Percentiles rank a stretch among this genome's conserved stretches.
Conservation (phyloP, 1,140 invertebrate genomes). For the Zaprionus ghesquierei region DNA sequence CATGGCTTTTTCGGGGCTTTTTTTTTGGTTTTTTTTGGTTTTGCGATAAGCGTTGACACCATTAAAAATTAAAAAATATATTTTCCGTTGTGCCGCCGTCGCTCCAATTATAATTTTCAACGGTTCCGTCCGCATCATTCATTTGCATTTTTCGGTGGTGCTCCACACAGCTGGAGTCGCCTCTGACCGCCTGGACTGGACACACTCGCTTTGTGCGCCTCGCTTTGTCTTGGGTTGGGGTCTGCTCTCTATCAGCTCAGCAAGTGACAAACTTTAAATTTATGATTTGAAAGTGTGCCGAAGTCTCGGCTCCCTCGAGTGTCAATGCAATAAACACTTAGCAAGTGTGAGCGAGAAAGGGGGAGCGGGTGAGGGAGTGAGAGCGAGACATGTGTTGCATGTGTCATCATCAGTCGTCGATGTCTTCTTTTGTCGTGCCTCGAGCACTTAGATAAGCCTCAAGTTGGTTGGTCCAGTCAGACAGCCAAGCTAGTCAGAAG, state of each 20-base stretch:
- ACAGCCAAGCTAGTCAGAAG: background rate
- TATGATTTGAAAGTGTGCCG: slow-evolving; percentile 78
- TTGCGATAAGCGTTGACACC: slow-evolving; percentile 73
- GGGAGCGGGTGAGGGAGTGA: slow-evolving; percentile 2
- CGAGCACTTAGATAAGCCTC: slow-evolving; percentile 65
- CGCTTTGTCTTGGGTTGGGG: too few relatives aligned
- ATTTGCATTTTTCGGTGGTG: slow-evolving; percentile 69
- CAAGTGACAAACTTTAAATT: slow-evolving; percentile 78
- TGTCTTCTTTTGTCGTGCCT: slow-evolving; percentile 62
- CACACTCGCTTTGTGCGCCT: slow-evolving; percentile 35
- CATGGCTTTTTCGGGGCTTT: slow-evolving; percentile 32
- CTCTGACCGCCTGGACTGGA: slow-evolving; percentile 11
- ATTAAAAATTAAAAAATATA: slow-evolving; percentile 77
- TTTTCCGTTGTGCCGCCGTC: slow-evolving; percentile 26
- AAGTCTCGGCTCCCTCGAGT: slow-evolving; percentile 47
- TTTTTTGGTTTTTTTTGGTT: slow-evolving; percentile 32
- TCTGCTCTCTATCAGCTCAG: slow-evolving; percentile 57
- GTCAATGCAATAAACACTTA: slow-evolving; percentile 78
- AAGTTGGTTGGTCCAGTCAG: slow-evolving; percentile 7
- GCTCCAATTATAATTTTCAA: slow-evolving; percentile 78
- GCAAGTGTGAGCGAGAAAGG: background rate
- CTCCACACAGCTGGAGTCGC: slow-evolving; percentile 7
- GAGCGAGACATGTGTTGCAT: slow-evolving; percentile 59
- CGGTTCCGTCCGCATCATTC: slow-evolving; percentile 61
- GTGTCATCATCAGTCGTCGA: slow-evolving; percentile 59